These are phyloP conservation scores for Drosophila santomea DNA, from an alignment of 1,140 invertebrate species.

Conservation along the genomic window DNA sequence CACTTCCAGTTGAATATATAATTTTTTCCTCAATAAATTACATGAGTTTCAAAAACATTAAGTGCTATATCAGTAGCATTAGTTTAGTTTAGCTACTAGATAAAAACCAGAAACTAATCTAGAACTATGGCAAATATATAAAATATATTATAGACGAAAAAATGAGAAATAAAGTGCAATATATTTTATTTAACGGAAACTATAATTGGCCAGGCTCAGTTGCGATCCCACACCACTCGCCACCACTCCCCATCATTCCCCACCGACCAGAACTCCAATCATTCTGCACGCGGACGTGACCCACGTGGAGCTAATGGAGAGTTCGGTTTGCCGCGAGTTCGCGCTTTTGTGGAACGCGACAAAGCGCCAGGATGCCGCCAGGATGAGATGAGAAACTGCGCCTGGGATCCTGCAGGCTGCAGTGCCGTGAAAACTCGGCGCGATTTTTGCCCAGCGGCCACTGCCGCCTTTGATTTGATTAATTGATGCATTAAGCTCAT, in stretches of 20 bases:
- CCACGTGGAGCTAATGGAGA: constrained; percentile 22
- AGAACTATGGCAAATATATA: no score
- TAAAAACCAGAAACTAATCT: no score
- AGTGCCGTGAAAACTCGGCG: not conserved
- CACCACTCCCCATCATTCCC: no score
- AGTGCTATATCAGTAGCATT: no score
- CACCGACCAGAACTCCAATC: not conserved
- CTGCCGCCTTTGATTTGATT: constrained; percentile 76
- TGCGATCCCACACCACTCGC: not conserved
- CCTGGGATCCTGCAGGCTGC: constrained; percentile 20
- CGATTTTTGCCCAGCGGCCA: constrained; percentile 29
- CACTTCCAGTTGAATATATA: no score
- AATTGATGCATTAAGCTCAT: constrained; percentile 82
- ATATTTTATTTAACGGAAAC: no score
- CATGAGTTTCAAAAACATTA: no score
- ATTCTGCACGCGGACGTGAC: not conserved
- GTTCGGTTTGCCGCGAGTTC: constrained; percentile 55
- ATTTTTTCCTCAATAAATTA: no score
- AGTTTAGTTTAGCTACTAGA: no score
- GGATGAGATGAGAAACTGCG: constrained; percentile 13
- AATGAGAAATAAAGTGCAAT: no score
- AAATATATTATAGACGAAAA: not conserved
- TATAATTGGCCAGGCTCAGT: constrained; percentile 2
- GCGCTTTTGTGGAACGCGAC: constrained; percentile 72
- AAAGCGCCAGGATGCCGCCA: constrained; percentile 44